Base-by-base conservation (phyloP, 2,888 invertebrate species). In the Frankliniella intonsa region DNA sequence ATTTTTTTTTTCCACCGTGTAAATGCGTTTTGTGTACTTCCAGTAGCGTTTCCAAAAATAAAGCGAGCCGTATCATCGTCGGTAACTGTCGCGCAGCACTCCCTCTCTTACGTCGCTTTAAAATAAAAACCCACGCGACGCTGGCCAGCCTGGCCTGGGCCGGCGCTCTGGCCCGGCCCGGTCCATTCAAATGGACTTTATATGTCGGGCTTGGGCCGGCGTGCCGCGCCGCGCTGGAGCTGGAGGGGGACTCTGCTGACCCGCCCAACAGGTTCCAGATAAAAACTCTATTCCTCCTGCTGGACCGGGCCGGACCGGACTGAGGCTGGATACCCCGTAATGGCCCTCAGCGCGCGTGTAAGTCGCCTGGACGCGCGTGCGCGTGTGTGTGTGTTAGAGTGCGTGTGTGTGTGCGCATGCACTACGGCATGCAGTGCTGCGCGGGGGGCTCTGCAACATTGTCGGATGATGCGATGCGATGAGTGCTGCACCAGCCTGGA, bases 201-300 rank as follows among this genome's bases (percentile, higher is more conserved):
- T 76, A 76, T 76, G 69, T 76, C 25, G 69, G 69, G 25, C 22
- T 76, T 38, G 38, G 25, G 69, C 69, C 11, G n/a, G 69, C n/a
- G 9, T n/a, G 7, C 22, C 22, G n/a, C 11, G 69, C 69, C 22
- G 69, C 22, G 55, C 55, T 55, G 55, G 55, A 55, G 55, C 55
- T 55, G 55, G 38, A 38, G 38, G 14, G 55, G 55, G 55, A 17
- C 65, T 9, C 69, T 22, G 12, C 25, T 25, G 69, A 76, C 69
- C 25, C 69, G 69, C n/a, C 69, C 69, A 76, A 76, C 69, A 76
- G 69, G 69, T 76, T 76, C 69, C 69, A 22, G 69, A 76, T 76
- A 76, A 76, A 76, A 76, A 76, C 69, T 76, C 69, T 76, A 76
- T 76, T 76, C 25, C 69, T 38, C 69, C 69, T 11, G 69, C 55